Evolutionary conservation across 2,888 invertebrate species (phyloP).

Genomic region (Cetonia aurata): DNA sequence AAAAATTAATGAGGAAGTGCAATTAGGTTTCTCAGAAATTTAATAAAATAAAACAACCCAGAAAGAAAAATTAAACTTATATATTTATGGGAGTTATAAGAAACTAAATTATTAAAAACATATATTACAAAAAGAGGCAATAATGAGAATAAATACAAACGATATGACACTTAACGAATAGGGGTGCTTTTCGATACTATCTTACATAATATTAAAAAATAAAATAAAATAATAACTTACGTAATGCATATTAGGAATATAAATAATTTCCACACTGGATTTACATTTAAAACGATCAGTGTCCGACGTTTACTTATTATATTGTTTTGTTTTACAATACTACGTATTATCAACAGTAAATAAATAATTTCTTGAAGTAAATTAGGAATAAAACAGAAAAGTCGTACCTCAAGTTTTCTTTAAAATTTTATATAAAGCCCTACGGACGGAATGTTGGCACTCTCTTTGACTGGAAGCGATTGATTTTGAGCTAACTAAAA

Average conservation of each 20-base stretch:
- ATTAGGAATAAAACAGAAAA: constrained; percentile 27
- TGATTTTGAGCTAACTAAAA: constrained; percentile 55
- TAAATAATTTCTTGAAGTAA: constrained; percentile 44
- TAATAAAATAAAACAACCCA: constrained; percentile 17
- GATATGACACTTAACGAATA: constrained; percentile 8
- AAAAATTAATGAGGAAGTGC: too few species aligned
- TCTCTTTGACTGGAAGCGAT: constrained; percentile 9
- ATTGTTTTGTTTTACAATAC: constrained; percentile 44
- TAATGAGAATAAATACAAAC: constrained; percentile 28
- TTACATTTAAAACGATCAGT: constrained; percentile 31
- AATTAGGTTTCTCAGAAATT: not conserved
- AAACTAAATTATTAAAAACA: constrained; percentile 9
- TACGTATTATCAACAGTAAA: constrained; percentile 44
- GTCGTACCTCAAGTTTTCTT: constrained; percentile 6
- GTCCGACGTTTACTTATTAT: constrained; percentile 3
- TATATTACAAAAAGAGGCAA: not conserved
- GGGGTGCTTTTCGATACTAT: constrained; percentile 16
- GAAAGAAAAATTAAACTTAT: not conserved
- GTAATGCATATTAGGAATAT: constrained; percentile 25
- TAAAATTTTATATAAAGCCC: constrained; percentile 41
- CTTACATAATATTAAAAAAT: constrained; percentile 15
- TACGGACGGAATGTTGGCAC: constrained; percentile 39
- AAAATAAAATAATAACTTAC: constrained; percentile 16
- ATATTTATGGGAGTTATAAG: constrained; percentile 12
- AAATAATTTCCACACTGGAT: constrained; percentile 36